Evolutionary conservation across 2,797 vertebrate genomes (phyloP), one percentile per base, ranked within the genome.

Genomic region (Chaetodon trifasciatus): DNA sequence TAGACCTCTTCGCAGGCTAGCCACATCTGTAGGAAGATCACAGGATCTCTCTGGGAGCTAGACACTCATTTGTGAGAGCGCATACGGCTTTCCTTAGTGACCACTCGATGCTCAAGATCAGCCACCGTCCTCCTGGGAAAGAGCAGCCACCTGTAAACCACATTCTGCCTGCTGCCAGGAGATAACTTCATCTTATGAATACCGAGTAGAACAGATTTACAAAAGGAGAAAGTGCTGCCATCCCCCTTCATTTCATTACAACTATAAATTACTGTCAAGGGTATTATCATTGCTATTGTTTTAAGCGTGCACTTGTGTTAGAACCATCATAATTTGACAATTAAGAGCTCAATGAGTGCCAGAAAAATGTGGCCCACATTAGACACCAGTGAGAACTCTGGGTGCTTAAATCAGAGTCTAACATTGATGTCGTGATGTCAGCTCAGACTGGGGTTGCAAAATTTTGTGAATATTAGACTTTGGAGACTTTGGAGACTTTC

Each of bases 1-100:
- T 69, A 44, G 67, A 55, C 74, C 74, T 89, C 81, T 74, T 83
- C 71, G 78, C 50, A 61, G 56, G 11, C 60, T 73, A 66, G 79
- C 42, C 67, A 76, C 64, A 61, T 81, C 49, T 82, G 73, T 64
- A 71, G 13, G 2, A 79, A 77, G 73, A 81, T 15, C 60, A 64
- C 57, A 72, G 50, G 19, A 28, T 76, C 9, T 52, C 61, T 77
- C 62, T 2, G 7, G 40, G 21, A 77, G 70, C 62, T 11, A 50
- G 53, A 58, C 21, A 47, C 11, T 88, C 50, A 56, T 83, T 70
- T 82, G 68, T 2, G 6, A 19, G 70, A 58, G 42, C 58, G 60
- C 77, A 72, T n/a, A 78, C 69, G 50, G 77, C 28, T 71, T 79
- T 83, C 50, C 58, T 68, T 44, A 16, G 73, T 52, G 52, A 66